phyloP scores from a whole-genome alignment of 2,113 vertebrate species.

The Canis aureus region DNA sequence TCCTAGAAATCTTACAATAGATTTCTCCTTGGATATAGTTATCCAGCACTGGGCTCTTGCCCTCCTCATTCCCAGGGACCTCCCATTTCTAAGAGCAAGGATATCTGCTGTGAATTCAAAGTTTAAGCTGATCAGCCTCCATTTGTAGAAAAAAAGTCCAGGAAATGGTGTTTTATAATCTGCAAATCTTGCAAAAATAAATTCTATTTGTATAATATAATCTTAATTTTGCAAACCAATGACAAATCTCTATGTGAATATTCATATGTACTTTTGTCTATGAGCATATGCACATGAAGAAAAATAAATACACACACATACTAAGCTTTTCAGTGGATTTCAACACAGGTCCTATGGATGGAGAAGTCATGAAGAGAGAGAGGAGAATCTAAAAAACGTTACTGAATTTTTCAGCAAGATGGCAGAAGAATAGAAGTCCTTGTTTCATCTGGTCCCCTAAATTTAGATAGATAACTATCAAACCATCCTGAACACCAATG shows the following conservation, averaged over 20 bases:
- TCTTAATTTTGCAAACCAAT: not conserved
- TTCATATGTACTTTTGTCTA: not conserved
- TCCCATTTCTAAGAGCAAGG: not conserved
- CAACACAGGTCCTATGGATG: not conserved
- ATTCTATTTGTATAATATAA: not conserved
- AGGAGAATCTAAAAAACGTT: not conserved
- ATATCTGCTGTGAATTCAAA: not conserved
- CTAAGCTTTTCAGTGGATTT: not conserved
- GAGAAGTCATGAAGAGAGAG: not conserved
- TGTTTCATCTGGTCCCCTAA: too few species aligned
- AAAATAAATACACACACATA: not conserved
- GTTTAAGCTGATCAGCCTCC: not conserved
- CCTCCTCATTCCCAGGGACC: rapidly evolving
- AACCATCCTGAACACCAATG: too few species aligned
- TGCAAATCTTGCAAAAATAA: not conserved
- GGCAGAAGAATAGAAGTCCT: too few species aligned
- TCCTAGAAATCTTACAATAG: not conserved
- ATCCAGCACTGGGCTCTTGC: not conserved
- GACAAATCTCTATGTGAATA: not conserved
- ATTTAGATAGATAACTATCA: too few species aligned
- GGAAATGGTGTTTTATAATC: not conserved
- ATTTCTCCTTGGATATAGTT: not conserved
- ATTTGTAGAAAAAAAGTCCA: not conserved
- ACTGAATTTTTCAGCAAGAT: too few species aligned
- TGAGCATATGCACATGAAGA: not conserved